These are phyloP conservation scores for Leuciscus idus DNA, from an alignment of 2,113 vertebrate species.

Conservation along the genomic window DNA sequence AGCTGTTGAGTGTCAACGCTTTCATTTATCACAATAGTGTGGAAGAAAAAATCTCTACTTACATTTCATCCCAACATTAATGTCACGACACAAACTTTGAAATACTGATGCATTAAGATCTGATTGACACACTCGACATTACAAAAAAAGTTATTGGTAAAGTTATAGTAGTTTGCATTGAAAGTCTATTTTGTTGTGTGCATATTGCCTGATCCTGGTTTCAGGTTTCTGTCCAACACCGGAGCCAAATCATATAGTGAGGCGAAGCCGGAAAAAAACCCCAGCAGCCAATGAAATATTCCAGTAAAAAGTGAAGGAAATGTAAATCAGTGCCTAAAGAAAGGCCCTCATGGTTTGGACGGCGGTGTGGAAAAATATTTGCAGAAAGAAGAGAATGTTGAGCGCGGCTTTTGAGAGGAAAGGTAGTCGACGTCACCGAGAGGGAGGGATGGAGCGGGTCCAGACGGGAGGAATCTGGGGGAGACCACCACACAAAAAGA, in stretches of 20 bases:
- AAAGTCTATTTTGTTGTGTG: not conserved
- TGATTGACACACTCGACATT: too few relatives aligned
- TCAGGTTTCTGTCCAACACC: not conserved
- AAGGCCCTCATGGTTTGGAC: conserved; percentile 75
- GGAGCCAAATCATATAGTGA: conserved; percentile 39
- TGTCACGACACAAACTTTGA: too few relatives aligned
- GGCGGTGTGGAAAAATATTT: conserved; percentile 76
- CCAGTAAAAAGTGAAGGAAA: conserved; percentile 44
- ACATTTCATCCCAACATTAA: too few relatives aligned
- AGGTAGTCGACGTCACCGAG: conserved; percentile 59
- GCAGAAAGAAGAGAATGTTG: conserved; percentile 65
- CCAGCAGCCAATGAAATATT: conserved; percentile 38
- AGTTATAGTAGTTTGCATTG: not conserved
- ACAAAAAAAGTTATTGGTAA: too few relatives aligned
- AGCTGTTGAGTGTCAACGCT: too few relatives aligned
- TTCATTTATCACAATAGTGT: too few relatives aligned
- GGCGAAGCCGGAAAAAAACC: not conserved
- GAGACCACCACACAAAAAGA: conserved; percentile 9
- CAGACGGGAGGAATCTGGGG: not conserved
- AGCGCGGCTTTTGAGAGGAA: conserved; percentile 45
- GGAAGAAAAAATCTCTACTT: too few relatives aligned
- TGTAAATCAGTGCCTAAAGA: conserved; percentile 61
- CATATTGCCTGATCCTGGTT: not conserved
- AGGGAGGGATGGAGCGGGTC: conserved; percentile 32
- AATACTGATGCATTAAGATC: too few relatives aligned